Evolutionary conservation across 2,797 vertebrate species (phyloP).

Genomic region (Oceanodroma leucorhoa): DNA sequence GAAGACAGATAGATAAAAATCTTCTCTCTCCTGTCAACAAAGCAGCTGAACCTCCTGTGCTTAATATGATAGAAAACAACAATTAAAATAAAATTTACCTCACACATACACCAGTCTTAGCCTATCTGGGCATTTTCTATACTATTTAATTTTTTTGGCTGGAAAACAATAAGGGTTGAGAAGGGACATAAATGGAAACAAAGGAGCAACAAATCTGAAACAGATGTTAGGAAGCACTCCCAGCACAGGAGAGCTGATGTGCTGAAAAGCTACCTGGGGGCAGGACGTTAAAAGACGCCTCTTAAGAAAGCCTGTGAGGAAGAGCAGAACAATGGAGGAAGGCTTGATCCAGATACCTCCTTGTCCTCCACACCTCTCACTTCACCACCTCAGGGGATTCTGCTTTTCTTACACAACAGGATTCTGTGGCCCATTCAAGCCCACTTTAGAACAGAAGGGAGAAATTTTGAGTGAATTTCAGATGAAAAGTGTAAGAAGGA

Average conservation of each 20-base stretch:
- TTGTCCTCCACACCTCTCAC: neutral
- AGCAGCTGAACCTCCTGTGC: neutral
- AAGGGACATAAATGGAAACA: constrained; percentile 46
- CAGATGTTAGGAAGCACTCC: constrained; percentile 63
- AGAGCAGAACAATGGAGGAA: neutral
- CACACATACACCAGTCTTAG: neutral
- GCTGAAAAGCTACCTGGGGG: constrained; percentile 59
- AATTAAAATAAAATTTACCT: constrained; percentile 53
- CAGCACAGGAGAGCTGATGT: constrained; percentile 33
- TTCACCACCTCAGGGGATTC: neutral
- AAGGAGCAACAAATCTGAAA: constrained; percentile 57
- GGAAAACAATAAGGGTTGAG: constrained; percentile 37
- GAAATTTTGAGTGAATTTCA: neutral
- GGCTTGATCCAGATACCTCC: neutral
- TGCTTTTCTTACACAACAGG: neutral
- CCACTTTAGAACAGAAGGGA: constrained; percentile 4
- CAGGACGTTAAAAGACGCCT: neutral
- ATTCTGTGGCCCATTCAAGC: neutral
- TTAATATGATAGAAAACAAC: constrained; percentile 20
- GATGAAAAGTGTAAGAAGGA: neutral
- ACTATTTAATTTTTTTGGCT: constrained; percentile 33
- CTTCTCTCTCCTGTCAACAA: neutral
- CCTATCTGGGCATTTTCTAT: neutral
- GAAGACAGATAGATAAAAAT: constrained; percentile 19
- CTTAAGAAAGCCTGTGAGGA: constrained; percentile 21